These are phyloP conservation scores for Lordiphosa mommai DNA, from an alignment of 1,140 invertebrate genomes.

Conservation along the genomic window DNA sequence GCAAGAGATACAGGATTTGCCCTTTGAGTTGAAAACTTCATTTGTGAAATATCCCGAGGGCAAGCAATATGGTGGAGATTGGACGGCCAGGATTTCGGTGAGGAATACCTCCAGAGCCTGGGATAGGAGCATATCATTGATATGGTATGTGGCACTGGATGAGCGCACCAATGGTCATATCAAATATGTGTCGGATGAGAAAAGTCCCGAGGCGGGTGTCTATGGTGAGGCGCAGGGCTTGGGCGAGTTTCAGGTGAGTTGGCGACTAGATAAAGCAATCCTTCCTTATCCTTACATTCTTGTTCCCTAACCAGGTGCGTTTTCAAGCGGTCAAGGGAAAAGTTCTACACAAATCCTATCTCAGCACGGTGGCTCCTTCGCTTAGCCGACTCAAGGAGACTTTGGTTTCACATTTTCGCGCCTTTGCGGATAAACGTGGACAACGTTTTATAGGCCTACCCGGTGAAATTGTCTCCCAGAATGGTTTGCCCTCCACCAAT, in stretches of 20 bases:
- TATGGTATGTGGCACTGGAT: slow-evolving; percentile 90
- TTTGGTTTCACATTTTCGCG: slow-evolving; percentile 84
- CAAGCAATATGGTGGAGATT: slow-evolving; percentile 92
- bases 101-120: slow-evolving; percentile 77
- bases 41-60: slow-evolving; percentile 93
- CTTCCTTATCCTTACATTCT: slow-evolving; percentile 69
- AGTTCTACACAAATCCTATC: slow-evolving; percentile 86
- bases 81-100: slow-evolving; percentile 92
- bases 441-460: slow-evolving; percentile 84
- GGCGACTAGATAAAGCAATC: slow-evolving; percentile 57
- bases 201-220: slow-evolving; percentile 84
- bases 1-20: slow-evolving; percentile 92
- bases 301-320: slow-evolving; percentile 79
- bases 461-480: slow-evolving; percentile 82
- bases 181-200: slow-evolving; percentile 80
- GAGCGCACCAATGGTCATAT: slow-evolving; percentile 84
- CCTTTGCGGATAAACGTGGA: slow-evolving; percentile 82
- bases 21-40: slow-evolving; percentile 89
- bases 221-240: slow-evolving; percentile 88
- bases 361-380: slow-evolving; percentile 86
- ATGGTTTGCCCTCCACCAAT: slow-evolving; percentile 77
- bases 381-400: slow-evolving; percentile 90
- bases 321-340: slow-evolving; percentile 81
- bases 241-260: slow-evolving; percentile 86
- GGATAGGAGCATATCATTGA: slow-evolving; percentile 83